Evolutionary conservation across 2,888 invertebrate genomes (phyloP).

Genomic region (Auanema sp.): DNA sequence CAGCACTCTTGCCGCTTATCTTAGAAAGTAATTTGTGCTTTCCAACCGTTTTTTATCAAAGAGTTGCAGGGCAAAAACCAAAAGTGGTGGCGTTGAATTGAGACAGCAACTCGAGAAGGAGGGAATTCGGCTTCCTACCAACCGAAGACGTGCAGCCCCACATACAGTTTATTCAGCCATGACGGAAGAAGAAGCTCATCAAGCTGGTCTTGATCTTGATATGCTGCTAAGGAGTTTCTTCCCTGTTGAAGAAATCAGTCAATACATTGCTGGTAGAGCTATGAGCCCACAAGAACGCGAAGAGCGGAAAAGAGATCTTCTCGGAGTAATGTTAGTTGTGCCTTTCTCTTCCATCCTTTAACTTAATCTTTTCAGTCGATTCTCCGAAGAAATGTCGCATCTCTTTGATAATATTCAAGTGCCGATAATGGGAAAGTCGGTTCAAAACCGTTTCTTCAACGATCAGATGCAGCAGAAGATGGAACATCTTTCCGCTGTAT

Average conservation of each 20-base stretch:
- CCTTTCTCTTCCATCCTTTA: too few species aligned
- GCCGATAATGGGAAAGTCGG: too few species aligned
- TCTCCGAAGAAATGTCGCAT: too few species aligned
- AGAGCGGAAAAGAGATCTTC: not conserved
- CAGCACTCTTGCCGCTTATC: conserved; percentile 12
- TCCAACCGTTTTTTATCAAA: not conserved
- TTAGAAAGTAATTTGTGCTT: not conserved
- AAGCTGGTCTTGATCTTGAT: too few species aligned
- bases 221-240: too few species aligned
- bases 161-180: conserved; percentile 11
- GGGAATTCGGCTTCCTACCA: conserved; percentile 5
- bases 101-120: conserved; percentile 3
- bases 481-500: too few species aligned
- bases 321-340: not conserved
- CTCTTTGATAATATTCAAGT: too few species aligned
- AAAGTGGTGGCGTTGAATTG: conserved; percentile 13
- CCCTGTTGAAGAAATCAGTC: too few species aligned
- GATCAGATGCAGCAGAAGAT: too few species aligned
- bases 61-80: conserved; percentile 10
- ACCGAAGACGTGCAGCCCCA: not conserved
- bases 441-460: too few species aligned
- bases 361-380: too few species aligned
- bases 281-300: not conserved
- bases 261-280: not conserved
- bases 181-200: conserved; percentile 6